Conservation (phyloP, 1,140 invertebrate genomes). For the roundworm (Caenorhabditis elegans) region WBcel235 BX284602.5:10100001-10100500, state of each 20-base stretch:
- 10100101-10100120: background rate
- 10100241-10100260: no score
- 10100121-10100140: background rate
- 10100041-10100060: slow-evolving; percentile 37
- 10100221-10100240: no score
- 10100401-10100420: slow-evolving; percentile 42
- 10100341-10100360: slow-evolving; percentile 26
- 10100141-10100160: background rate
- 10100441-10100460: slow-evolving; percentile 36
- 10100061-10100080: background rate
- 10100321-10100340: slow-evolving; percentile 34
- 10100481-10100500: slow-evolving; percentile 27
- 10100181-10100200: background rate
- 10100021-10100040: background rate
- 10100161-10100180: background rate
- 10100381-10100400: slow-evolving; percentile 44
- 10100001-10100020: background rate
- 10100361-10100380: slow-evolving; percentile 47
- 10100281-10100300: no score
- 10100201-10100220: background rate
- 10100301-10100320: background rate
- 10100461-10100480: background rate
- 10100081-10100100: background rate
- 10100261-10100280: no score
- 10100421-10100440: slow-evolving; percentile 34